Evolutionary conservation across 2,797 vertebrate genomes (phyloP), one percentile per base, ranked within the genome.

Genomic region (Pseudochirops corinnae): DNA sequence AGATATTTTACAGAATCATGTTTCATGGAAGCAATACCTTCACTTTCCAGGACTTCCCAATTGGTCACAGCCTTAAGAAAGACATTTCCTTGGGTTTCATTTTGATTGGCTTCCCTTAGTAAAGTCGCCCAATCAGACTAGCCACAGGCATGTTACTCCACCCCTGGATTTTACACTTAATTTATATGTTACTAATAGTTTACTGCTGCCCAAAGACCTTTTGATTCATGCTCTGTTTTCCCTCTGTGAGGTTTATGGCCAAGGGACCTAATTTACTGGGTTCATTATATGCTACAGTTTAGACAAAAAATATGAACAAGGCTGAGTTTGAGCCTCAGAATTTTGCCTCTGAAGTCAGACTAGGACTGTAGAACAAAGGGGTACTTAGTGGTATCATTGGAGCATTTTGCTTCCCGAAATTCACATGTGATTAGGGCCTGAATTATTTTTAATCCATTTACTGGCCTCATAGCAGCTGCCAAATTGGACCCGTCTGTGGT

Each of bases 261-360:
- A 98, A 98, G 98, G 98, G 98, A 98, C 98, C 97, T 98, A 98
- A 99, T 99, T 99, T 99, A 98, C 98, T 98, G 98, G 95, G 98
- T 99, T 98, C 98, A 98, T 99, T 99, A 99, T 98, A 98, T 98
- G 98, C 94, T 97, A 96, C 93, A 94, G 97, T 98, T 99, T 98
- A 98, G 98, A 98, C 98, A 99, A 99, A 98, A 98, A 98, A 98
- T 98, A 98, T 98, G 98, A 96, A 97, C 98, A 98, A 98, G 98
- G 96, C 97, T 98, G 96, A 97, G 98, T 98, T 98, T 98, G 97
- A 98, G 97, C 98, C 98, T 97, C 98, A 87, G 97, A 97, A 98
- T 98, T 98, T 98, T 98, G 98, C 98, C 97, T 98, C 95, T 96
- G 33, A 98, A 98, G 98, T 98, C 97, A 98, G 98, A 97, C 95